Conservation (phyloP, 2,888 invertebrate genomes). For the Sinelater perroti region DNA sequence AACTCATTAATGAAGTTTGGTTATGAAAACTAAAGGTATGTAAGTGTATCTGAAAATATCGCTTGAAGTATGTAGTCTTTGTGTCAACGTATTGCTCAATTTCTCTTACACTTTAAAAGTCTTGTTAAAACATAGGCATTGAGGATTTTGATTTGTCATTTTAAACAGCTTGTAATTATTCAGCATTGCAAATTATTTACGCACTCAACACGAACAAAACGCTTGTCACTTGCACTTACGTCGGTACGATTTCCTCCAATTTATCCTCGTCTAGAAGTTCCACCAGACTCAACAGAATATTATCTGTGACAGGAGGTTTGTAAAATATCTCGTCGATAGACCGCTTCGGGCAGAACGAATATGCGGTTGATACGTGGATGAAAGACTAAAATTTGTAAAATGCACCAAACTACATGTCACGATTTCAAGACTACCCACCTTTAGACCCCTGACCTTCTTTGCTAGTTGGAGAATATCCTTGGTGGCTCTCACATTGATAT, state of each 20-base stretch:
- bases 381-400: slow-evolving; percentile 54
- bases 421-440: slow-evolving; percentile 66
- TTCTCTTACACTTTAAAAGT: too few relatives aligned
- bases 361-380: slow-evolving; percentile 50
- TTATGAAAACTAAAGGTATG: too few relatives aligned
- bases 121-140: too few relatives aligned
- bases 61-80: too few relatives aligned
- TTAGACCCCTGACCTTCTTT: slow-evolving; percentile 70
- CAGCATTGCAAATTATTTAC: too few relatives aligned
- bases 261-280: slow-evolving; percentile 55
- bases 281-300: slow-evolving; percentile 55
- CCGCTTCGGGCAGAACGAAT: slow-evolving; percentile 43
- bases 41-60: too few relatives aligned
- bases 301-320: slow-evolving; percentile 60
- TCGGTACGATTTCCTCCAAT: slow-evolving; percentile 51
- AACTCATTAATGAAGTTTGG: too few relatives aligned
- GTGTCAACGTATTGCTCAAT: too few relatives aligned
- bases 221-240: slow-evolving; percentile 49
- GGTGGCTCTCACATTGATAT: slow-evolving; percentile 75
- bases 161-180: too few relatives aligned
- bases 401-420: too few relatives aligned
- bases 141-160: too few relatives aligned
- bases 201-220: too few relatives aligned
- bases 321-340: slow-evolving; percentile 58
- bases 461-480: slow-evolving; percentile 71